phyloP scores from a whole-genome alignment of 2,113 vertebrate species.

The Bufo bufo region DNA sequence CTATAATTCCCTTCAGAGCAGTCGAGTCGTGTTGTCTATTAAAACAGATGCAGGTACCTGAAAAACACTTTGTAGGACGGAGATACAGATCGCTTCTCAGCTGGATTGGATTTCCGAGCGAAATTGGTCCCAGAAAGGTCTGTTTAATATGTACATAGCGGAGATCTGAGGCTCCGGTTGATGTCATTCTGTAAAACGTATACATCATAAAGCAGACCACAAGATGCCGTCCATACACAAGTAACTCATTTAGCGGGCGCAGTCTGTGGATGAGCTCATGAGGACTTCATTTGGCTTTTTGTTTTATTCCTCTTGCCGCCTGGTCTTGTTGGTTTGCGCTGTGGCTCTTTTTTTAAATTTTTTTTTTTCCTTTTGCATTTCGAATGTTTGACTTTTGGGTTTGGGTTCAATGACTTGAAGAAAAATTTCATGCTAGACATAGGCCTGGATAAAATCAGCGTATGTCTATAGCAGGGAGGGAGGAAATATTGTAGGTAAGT shows the following conservation, averaged over 20 bases:
- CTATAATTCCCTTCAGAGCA: conserved; percentile 1
- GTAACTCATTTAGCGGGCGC: conserved; percentile 25
- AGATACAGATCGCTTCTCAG: conserved; percentile 44
- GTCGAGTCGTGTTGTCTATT: conserved; percentile 28
- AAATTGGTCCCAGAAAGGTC: conserved; percentile 53
- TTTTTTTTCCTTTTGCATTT: not conserved
- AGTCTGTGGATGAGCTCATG: conserved; percentile 26
- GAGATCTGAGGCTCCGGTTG: conserved; percentile 39
- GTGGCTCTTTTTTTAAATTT: not conserved
- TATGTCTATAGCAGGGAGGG: not conserved
- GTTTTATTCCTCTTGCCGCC: not conserved
- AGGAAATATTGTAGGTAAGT: not conserved
- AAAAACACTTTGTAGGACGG: conserved; percentile 30
- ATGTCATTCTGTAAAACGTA: conserved; percentile 49
- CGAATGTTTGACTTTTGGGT: not conserved
- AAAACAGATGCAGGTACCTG: conserved; percentile 31
- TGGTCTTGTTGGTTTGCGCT: not conserved
- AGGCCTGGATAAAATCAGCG: not conserved
- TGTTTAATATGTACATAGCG: conserved; percentile 45
- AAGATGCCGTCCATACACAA: conserved; percentile 20
- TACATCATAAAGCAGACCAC: conserved; percentile 48
- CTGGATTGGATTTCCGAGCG: conserved; percentile 49
- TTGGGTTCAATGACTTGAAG: not conserved
- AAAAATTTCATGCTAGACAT: not conserved
- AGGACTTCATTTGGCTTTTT: conserved; percentile 19